Evolutionary conservation across 2,113 vertebrate species (phyloP), one percentile per base, ranked within the genome.

Genomic region (Thamnophis sirtalis): DNA sequence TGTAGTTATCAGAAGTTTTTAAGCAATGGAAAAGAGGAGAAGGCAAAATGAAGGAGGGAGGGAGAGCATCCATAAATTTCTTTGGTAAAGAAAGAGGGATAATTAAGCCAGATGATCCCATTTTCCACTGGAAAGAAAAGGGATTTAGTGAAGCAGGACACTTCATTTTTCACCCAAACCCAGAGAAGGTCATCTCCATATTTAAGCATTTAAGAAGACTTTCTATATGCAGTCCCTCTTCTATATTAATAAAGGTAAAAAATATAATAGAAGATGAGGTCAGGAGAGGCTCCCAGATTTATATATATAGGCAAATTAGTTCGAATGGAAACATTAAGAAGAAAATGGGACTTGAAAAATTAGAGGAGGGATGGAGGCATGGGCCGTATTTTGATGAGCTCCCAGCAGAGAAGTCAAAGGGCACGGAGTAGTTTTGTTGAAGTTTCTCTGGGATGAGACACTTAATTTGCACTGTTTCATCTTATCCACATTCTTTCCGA

Each of bases 221-320:
- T 88, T 89, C 91, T 92, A 92, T 92, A 89, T 92, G 89, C 87
- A 89, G 73, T 21, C 73, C 87, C 73, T 89, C 51, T 60, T 92
- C 91, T 89, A 92, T 92, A 92, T 89, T 92, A 92, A 92, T 92
- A 92, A 92, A 92, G 91, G 91, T 89, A 88, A 89, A 85, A 26
- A 63, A 63, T 63, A 13, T 8, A 60, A 55, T 51, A 92, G 85
- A 89, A 92, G 73, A 92, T 89, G 91, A 89, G 87, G 26, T 87
- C 91, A 89, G 10, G 28, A 87, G 49, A 91, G 11, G 73, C 68
- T 89, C 68, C 51, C 87, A 51, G 51, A 60, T 58, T 89, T 86
- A 84, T 86, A 50, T 85, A 89, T 84, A 89, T 92, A 60, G 50
- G 28, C 38, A 92, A 28, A 92, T 89, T 33, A 28, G 84, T 92